Percentiles rank a stretch among this genome's conserved stretches.
Evolutionary conservation across 2,888 invertebrate genomes (phyloP).

Genomic region (Trachelus stipa): DNA sequence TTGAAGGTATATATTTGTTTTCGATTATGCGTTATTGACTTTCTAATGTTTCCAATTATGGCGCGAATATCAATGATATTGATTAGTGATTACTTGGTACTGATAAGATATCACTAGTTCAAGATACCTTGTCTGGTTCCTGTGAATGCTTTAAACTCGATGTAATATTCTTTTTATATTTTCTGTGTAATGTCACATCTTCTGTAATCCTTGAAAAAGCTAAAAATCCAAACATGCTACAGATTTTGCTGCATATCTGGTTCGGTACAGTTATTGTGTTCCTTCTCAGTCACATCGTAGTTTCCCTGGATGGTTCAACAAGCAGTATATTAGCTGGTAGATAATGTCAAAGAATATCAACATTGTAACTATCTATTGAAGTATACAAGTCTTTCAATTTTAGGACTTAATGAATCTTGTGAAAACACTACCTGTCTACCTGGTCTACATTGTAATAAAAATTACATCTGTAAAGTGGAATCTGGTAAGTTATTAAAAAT

Average conservation of each 20-base stretch:
- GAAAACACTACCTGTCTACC: conserved; percentile 13
- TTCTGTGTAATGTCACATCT: neutral
- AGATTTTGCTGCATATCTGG: neutral
- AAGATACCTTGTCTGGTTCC: neutral
- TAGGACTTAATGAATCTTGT: conserved; percentile 14
- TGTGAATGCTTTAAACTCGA: neutral
- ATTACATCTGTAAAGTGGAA: conserved; percentile 11
- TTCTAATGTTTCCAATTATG: neutral
- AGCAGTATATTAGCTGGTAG: neutral
- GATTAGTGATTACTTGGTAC: neutral
- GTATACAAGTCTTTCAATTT: conserved; percentile 1
- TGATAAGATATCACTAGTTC: neutral
- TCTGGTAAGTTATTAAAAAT: conserved; percentile 3
- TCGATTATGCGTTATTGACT: neutral
- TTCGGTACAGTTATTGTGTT: neutral
- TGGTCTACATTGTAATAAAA: conserved; percentile 5
- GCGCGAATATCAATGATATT: neutral
- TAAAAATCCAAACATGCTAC: neutral
- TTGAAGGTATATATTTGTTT: neutral
- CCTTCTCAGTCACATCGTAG: neutral
- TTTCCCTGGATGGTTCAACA: neutral
- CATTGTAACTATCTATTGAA: neutral
- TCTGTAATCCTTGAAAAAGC: neutral
- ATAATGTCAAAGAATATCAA: neutral
- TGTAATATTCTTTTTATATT: neutral